Conservation (phyloP, 1,140 invertebrate genomes). For the Hylaeus volcanicus region DNA sequence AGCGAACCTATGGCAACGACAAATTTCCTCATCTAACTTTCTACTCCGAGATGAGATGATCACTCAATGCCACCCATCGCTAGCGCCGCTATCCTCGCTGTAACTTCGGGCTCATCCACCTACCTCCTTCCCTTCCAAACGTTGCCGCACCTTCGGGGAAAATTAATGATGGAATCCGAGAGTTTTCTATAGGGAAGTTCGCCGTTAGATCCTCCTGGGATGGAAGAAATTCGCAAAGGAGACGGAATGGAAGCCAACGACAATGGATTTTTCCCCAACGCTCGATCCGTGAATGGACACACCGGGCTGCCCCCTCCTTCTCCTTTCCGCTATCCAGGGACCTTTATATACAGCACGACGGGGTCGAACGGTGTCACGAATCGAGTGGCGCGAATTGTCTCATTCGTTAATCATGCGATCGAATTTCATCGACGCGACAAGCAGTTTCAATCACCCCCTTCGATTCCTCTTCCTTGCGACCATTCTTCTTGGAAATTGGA, state of each 20-base stretch:
- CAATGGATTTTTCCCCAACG: slow-evolving; percentile 47
- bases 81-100: slow-evolving; percentile 56
- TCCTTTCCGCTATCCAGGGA: not conserved
- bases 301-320: not conserved
- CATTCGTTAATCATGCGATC: not conserved
- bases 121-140: not conserved
- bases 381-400: not conserved
- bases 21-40: slow-evolving; percentile 81
- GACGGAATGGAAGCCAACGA: slow-evolving; percentile 40
- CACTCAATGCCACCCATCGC: slow-evolving; percentile 76
- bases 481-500: no score
- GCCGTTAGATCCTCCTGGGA: slow-evolving; percentile 35
- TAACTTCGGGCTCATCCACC: slow-evolving; percentile 41
- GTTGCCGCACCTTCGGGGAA: slow-evolving; percentile 39
- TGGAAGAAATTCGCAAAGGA: slow-evolving; percentile 54
- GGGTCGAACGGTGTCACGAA: slow-evolving; percentile 1
- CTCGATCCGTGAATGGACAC: slow-evolving; percentile 48
- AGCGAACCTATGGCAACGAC: slow-evolving; percentile 77
- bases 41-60: slow-evolving; percentile 78
- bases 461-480: no score
- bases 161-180: slow-evolving; percentile 76
- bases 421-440: not conserved
- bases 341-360: not conserved
- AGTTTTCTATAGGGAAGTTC: slow-evolving; percentile 73
- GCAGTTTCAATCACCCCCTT: not conserved